These are phyloP conservation scores for Bathynomus jamesi DNA, from an alignment of 1,140 invertebrate genomes.

Conservation along the genomic window DNA sequence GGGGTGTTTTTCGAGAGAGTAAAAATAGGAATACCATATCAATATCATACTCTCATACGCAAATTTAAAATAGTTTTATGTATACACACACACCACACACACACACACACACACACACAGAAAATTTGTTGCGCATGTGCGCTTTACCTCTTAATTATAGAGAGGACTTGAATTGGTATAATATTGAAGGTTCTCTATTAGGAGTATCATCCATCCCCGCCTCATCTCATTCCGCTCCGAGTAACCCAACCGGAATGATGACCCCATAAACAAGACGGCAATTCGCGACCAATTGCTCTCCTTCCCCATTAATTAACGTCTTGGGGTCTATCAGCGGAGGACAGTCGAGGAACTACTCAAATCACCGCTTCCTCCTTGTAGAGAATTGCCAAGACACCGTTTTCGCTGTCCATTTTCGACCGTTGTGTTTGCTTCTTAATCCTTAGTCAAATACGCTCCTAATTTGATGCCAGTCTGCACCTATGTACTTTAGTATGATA, in stretches of 20 bases:
- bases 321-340: background rate
- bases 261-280: background rate
- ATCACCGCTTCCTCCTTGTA: background rate
- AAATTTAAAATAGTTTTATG: too few species aligned
- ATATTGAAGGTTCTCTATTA: background rate
- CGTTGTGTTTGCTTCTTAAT: background rate
- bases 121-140: too few species aligned
- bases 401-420: background rate
- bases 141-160: too few species aligned
- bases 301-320: constrained; percentile 1
- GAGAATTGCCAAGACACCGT: background rate
- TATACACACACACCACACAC: too few species aligned
- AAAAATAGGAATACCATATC: background rate
- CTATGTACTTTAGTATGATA: background rate
- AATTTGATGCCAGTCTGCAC: background rate
- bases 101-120: too few species aligned
- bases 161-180: too few species aligned
- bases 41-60: too few species aligned
- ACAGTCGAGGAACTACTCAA: background rate
- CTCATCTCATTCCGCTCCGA: background rate
- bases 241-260: background rate
- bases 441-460: background rate
- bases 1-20: background rate
- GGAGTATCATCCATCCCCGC: background rate
- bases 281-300: background rate